Base-by-base conservation (phyloP, 2,888 invertebrate species). In the Bursaphelenchus okinawaensis region DNA sequence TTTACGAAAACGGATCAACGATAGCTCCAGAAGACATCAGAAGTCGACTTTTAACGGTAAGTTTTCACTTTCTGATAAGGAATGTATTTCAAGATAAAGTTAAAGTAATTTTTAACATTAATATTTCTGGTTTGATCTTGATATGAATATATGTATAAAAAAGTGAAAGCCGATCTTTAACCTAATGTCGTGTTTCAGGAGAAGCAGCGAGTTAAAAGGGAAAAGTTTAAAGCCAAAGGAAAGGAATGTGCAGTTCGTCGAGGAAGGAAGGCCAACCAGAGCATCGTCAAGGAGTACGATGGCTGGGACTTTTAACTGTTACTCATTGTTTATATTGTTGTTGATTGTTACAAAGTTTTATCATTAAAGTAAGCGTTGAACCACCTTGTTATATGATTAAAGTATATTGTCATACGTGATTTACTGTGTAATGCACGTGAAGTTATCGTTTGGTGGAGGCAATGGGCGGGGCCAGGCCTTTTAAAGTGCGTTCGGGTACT, bases 241-340 rank as follows among this genome's bases (percentile, higher is more conserved):
- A 76, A 77, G 40, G 79, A 81, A 64, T 73, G 73, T 52, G 80
- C 81, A 20, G 78, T 78, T 29, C 65, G 70, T 24, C 73, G 81
- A 55, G 76, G 76, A 55, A 69, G 81, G 9, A 77, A 78, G 65
- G 72, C 75, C 23, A 81, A 81, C 61, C 67, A 67, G 55, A 71
- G 76, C 56, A 68, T 76, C n/a, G 78, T 81, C 72, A 67, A 69
- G 31, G 81, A 81, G 64, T 79, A 80, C 66, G 75, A 73, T 52
- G 80, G 77, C 55, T 81, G 81, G 81, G 75, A 70, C 26, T 65
- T 69, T 54, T 73, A 61, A 56, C 74, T 31, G 55, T 20, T 12
- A 23, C n/a, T 1, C 19, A 19, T 55, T 59, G 60, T 28, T 59
- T 16, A 20, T 40, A 40, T 40, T 40, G 7, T n/a, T 24, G 4